Conservation (phyloP, 2,888 invertebrate genomes). For the Diogma glabrata region DNA sequence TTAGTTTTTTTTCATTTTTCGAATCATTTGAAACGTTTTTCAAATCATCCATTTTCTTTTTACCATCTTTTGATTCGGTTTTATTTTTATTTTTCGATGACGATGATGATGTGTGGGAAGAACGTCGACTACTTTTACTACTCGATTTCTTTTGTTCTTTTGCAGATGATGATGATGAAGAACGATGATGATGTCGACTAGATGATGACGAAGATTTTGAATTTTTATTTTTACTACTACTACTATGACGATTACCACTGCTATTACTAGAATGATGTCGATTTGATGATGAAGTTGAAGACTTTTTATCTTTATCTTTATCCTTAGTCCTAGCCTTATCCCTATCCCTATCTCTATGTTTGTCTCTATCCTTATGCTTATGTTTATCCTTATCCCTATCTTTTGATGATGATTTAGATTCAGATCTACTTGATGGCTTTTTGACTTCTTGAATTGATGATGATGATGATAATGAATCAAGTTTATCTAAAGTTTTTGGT, state of each 20-base stretch:
- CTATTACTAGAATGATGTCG: background rate
- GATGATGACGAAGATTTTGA: conserved; percentile 10
- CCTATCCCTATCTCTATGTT: background rate
- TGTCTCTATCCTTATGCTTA: background rate
- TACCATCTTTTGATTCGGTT: conserved; percentile 21
- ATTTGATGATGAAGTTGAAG: conserved; percentile 16
- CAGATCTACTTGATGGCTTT: too few relatives aligned
- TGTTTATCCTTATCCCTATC: conserved; percentile 3
- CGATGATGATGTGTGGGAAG: conserved; percentile 11
- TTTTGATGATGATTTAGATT: background rate
- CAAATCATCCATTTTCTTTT: too few relatives aligned
- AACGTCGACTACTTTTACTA: background rate
- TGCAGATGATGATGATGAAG: background rate
- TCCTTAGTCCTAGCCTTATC: background rate
- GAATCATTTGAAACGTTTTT: conserved; percentile 25
- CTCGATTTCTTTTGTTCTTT: background rate
- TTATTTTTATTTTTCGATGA: conserved; percentile 14
- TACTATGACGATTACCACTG: background rate
- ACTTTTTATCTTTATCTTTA: conserved; percentile 11
- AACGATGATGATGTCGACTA: background rate
- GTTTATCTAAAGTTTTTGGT: background rate
- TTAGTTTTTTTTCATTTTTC: conserved; percentile 24
- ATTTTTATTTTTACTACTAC: background rate
- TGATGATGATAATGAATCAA: background rate
- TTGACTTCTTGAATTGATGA: too few relatives aligned